Evolutionary conservation across 2,113 vertebrate species (phyloP).

Genomic region (Cyphomyrus plagiostoma): DNA sequence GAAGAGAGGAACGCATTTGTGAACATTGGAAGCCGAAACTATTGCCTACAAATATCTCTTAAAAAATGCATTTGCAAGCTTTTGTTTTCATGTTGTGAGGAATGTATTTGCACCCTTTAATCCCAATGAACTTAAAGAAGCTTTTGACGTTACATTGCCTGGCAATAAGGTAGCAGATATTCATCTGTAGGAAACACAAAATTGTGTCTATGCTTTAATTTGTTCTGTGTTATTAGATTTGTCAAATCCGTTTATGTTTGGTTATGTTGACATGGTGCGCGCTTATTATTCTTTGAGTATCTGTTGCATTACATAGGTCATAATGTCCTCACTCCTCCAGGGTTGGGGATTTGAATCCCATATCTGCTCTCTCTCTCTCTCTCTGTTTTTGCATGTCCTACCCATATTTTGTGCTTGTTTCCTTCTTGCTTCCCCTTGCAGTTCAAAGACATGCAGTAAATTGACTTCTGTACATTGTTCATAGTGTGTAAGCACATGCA

Average conservation of each 20-base stretch:
- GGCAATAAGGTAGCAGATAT: slow-evolving; percentile 36
- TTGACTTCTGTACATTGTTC: not conserved
- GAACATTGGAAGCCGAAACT: slow-evolving; percentile 47
- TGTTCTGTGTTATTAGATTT: not conserved
- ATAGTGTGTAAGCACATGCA: not conserved
- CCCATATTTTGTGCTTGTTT: not conserved
- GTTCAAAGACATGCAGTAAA: not conserved
- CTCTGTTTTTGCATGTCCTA: not conserved
- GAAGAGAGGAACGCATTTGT: slow-evolving; percentile 52
- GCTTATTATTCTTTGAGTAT: not conserved
- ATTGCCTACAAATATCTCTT: slow-evolving; percentile 33
- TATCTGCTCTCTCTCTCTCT: not conserved
- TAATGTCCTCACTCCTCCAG: not conserved
- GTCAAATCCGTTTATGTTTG: not conserved
- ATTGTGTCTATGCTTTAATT: not conserved
- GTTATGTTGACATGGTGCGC: not conserved
- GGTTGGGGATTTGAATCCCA: not conserved
- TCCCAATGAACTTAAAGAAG: slow-evolving; percentile 62
- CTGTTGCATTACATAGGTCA: not conserved
- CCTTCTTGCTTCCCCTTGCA: not conserved
- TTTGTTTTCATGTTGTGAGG: slow-evolving; percentile 42
- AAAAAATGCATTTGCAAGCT: slow-evolving; percentile 33
- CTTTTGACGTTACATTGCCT: slow-evolving; percentile 40
- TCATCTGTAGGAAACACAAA: slow-evolving; percentile 46
- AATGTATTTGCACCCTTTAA: slow-evolving; percentile 38